Evolutionary conservation across 2,113 vertebrate species (phyloP).

Genomic region (Ceuthmochares aereus): DNA sequence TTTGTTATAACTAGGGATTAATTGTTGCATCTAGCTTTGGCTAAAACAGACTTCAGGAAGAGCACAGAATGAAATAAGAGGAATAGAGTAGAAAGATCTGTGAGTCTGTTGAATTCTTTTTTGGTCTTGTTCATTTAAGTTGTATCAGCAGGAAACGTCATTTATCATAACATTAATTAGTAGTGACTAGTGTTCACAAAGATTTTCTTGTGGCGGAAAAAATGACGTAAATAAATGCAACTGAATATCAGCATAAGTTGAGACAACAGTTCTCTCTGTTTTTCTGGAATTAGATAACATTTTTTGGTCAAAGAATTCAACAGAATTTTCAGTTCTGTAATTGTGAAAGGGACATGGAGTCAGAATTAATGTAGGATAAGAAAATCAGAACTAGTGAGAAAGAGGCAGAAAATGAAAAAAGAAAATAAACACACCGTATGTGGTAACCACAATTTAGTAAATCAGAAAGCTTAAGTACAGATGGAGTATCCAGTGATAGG

Average conservation of each 20-base stretch:
- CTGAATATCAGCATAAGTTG: not conserved
- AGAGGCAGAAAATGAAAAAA: not conserved
- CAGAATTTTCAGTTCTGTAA: not conserved
- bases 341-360: not conserved
- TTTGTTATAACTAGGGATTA: not conserved
- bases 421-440: not conserved
- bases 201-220: not conserved
- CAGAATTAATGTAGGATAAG: not conserved
- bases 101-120: not conserved
- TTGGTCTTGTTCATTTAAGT: not conserved
- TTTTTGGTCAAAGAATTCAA: not conserved
- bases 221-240: not conserved
- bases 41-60: not conserved
- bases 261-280: not conserved
- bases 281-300: not conserved
- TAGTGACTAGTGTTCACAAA: not conserved
- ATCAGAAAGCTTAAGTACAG: not conserved
- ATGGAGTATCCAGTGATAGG: not conserved
- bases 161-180: not conserved
- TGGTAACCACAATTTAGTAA: not conserved
- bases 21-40: not conserved
- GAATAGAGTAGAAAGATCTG: not conserved
- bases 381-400: not conserved
- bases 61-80: not conserved
- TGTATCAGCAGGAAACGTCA: not conserved